phyloP scores from a whole-genome alignment of 64 coral and sea anemone genomes.

The Actinia tenebrosa region DNA sequence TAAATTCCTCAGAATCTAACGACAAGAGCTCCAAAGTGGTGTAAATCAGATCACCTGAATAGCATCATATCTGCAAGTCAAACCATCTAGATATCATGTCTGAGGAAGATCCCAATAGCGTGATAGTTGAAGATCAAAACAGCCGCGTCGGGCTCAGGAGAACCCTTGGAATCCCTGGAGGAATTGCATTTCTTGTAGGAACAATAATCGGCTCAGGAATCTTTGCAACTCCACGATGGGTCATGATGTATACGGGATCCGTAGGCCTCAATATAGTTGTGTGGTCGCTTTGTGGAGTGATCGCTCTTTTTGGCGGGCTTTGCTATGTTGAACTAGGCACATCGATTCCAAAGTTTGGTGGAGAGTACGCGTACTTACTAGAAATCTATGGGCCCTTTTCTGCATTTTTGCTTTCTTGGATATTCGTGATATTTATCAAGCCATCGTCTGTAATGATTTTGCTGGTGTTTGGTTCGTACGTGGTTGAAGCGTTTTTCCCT shows the following conservation, averaged over 20 bases:
- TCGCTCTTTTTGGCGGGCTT: constrained; percentile 62
- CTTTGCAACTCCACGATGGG: constrained; percentile 84
- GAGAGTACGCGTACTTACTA: constrained; percentile 65
- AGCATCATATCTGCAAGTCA: too few species aligned
- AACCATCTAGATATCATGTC: background rate
- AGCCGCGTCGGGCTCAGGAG: constrained; percentile 3
- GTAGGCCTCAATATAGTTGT: constrained; percentile 78
- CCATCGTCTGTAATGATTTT: constrained; percentile 68
- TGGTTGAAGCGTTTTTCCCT: constrained; percentile 70
- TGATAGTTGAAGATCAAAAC: background rate
- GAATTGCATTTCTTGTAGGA: constrained; percentile 50
- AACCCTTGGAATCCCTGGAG: constrained; percentile 47
- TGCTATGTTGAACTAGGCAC: constrained; percentile 81
- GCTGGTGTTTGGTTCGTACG: constrained; percentile 77
- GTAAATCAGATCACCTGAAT: too few species aligned
- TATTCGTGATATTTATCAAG: constrained; percentile 55
- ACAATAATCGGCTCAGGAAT: constrained; percentile 80
- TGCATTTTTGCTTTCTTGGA: constrained; percentile 79
- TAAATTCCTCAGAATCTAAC: too few species aligned
- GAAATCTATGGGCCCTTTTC: constrained; percentile 66
- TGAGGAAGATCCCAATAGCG: background rate
- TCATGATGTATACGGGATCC: constrained; percentile 73
- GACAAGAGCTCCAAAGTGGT: too few species aligned
- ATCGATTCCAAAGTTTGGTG: constrained; percentile 67
- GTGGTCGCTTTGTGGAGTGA: constrained; percentile 73